A percentile compares a stretch with the other conserved stretches of the same genome.
Conservation (phyloP, 2,888 invertebrate species). For the Drosophila atripex region DNA sequence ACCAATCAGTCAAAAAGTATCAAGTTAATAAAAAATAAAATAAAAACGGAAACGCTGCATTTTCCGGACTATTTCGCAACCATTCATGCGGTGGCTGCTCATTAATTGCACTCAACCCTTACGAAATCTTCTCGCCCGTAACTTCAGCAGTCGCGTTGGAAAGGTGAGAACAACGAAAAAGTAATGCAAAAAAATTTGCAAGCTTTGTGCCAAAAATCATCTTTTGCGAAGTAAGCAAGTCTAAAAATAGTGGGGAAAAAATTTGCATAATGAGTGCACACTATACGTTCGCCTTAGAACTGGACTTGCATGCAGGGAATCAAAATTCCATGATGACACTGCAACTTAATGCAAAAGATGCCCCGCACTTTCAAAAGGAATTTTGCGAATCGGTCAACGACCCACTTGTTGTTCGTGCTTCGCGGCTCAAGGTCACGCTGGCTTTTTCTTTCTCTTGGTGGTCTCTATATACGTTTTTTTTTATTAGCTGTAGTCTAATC, state of each 20-base stretch:
- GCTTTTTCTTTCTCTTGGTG: background rate
- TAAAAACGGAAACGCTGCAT: background rate
- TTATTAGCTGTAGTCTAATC: background rate
- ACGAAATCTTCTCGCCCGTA: conserved; percentile 41
- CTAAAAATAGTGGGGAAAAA: conserved; percentile 58
- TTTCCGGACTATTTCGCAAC: background rate
- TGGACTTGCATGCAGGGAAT: background rate
- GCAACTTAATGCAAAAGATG: conserved; percentile 5
- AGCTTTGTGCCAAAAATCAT: background rate
- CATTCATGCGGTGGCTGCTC: conserved; percentile 61
- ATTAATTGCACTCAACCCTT: conserved; percentile 38
- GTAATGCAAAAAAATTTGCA: conserved; percentile 4
- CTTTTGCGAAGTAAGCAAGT: conserved; percentile 37
- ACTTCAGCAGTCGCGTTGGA: conserved; percentile 28
- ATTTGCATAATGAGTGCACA: conserved; percentile 56
- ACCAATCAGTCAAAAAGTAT: conserved; percentile 17
- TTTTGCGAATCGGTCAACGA: conserved; percentile 26
- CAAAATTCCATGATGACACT: background rate
- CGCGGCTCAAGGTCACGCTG: conserved; percentile 60
- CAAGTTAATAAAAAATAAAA: conserved; percentile 21
- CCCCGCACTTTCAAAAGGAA: background rate
- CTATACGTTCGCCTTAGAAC: background rate
- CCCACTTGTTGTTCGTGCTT: conserved; percentile 67
- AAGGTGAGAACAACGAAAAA: conserved; percentile 47
- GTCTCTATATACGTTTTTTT: background rate